Evolutionary conservation across 2,797 vertebrate species (phyloP), one percentile per base, ranked within the genome.

Genomic region (Melanotaenia boesemani): DNA sequence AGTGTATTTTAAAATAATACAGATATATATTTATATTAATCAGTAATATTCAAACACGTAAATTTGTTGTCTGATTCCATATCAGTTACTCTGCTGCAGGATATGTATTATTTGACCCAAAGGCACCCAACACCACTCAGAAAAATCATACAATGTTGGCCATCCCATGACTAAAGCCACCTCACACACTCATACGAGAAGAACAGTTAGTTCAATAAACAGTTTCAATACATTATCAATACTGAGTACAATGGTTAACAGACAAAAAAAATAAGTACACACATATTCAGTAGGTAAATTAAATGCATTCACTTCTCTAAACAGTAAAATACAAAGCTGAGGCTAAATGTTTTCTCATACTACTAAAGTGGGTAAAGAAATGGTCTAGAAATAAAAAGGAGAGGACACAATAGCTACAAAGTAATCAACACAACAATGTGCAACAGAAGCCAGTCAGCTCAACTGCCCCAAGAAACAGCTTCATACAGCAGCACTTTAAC

Each of bases 181-280:
- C 88, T 86, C 90, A 89, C 89, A 88, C 92, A 94, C 84, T 90
- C 93, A 91, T 79, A 90, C 91, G 88, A 72, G 69, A 90, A 46
- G 90, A 79, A 94, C 11, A 59, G 86, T 94, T 93, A 93, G 82
- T 89, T 80, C 84, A 87, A 90, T 61, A 75, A 74, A 91, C 62
- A 91, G 60, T 65, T 69, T 66, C 65, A 89, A 7, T 32, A 81
- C 76, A 91, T 82, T 80, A 75, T 65, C 1, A 65, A 70, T 34
- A n/a, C 70, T 72, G 2, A 65, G 52, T 46, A 75, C 22, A 77
- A 78, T 34, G 81, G 79, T 5, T 10, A 70, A 68, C 22, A 56
- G 2, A 66, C 24, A 74, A 39, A 39, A 13, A 60, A 12, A 55
- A 22, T 61, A 3, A 37, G 59, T 1, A 74, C 2, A 65, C 10